Base-by-base conservation (phyloP, 2,888 invertebrate genomes). In the Melieria crassipennis region DNA sequence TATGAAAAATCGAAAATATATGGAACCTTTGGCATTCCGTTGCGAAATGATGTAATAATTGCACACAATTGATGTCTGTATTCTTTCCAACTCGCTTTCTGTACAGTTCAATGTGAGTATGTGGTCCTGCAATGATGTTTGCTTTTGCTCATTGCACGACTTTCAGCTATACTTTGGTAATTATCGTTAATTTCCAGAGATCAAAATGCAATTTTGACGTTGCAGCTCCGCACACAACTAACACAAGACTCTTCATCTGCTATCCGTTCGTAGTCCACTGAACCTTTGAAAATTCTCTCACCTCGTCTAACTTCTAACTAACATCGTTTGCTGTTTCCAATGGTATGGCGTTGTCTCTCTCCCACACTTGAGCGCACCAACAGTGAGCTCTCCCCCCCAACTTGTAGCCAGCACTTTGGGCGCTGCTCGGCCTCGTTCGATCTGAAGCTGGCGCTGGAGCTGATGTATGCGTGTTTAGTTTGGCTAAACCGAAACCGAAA, bases 291-390 rank as follows among this genome's bases (percentile, higher is more conserved):
- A 60, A 71, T 50, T 48, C 65, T 16, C 65, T 69, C 58, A 64
- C 70, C 62, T 65, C 48, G 11, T 65, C 7, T 56, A 30, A 30
- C 30, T 30, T 72, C 65, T n/a, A 66, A 45, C 57, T 62, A 13
- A 66, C 47, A 10, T 13, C 47, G 56, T 62, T 66, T 62, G 16
- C 71, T 68, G 71, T 78, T 83, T 84, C 83, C 83, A 83, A 82
- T 84, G 83, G 83, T 83, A 83, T 83, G 80, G 80, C 77, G 78
- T 76, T 73, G 76, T 60, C 42, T 30, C n/a, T 13, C 45, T 62
- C 45, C 5, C 11, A 11, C 16, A 7, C n/a, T 10, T 62, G 11
- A 7, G 10, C n/a, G 10, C 45, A 11, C 11, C 7, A 62, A 62
- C 9, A 46, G 7, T 11, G 48, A 9, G 11, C 9, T 30, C 3